A percentile compares a stretch with the other conserved stretches of the same genome.
These are phyloP conservation scores for Pollenia amentaria DNA, from an alignment of 2,888 invertebrate genomes.

Conservation along the genomic window DNA sequence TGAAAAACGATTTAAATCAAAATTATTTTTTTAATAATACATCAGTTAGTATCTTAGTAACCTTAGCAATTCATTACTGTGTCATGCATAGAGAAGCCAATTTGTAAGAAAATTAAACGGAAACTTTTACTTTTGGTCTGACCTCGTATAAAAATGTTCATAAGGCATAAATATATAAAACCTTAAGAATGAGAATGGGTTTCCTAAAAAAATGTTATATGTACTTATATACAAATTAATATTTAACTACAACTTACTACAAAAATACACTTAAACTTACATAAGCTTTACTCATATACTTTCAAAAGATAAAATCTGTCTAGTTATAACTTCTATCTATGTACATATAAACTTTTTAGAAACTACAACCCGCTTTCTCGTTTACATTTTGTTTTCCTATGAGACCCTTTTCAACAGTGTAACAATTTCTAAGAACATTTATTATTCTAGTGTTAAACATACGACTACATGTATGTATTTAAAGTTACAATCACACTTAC, in stretches of 20 bases:
- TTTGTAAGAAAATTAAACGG: no score
- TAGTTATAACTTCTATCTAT: slow-evolving; percentile 35
- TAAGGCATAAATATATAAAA: no score
- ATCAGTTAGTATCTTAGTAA: no score
- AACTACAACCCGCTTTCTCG: neutral
- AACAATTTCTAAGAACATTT: slow-evolving; percentile 26
- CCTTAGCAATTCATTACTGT: no score
- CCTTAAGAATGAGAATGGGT: no score
- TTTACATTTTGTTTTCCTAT: neutral
- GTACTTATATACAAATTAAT: slow-evolving; percentile 30
- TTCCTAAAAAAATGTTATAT: no score
- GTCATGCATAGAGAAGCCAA: no score
- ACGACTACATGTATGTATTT: neutral
- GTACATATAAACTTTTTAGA: neutral
- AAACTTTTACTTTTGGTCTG: neutral
- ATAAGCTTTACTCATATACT: slow-evolving; percentile 16
- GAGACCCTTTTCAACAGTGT: slow-evolving; percentile 10
- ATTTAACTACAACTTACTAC: slow-evolving; percentile 29
- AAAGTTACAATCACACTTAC: neutral
- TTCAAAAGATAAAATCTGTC: slow-evolving; percentile 22
- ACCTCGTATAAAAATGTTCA: neutral
- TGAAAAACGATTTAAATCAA: neutral
- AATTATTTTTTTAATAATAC: no score
- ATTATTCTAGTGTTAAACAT: slow-evolving; percentile 54
- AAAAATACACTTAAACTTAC: neutral